Evolutionary conservation across 1,140 invertebrate species (phyloP), one percentile per base, ranked within the genome.

Genomic region (Drosophila ananassae): DNA sequence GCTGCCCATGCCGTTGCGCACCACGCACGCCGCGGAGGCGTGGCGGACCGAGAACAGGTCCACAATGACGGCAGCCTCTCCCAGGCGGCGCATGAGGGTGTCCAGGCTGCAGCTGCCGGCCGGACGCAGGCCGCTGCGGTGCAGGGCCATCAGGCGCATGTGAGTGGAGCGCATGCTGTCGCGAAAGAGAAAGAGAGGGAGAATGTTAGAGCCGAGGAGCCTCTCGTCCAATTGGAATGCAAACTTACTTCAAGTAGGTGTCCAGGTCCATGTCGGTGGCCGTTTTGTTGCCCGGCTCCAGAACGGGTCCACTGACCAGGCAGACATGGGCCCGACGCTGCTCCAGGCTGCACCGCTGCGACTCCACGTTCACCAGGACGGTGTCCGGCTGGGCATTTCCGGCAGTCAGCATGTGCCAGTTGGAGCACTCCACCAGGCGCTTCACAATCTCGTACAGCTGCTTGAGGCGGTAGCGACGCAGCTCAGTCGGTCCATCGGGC

Each of bases 41-140:
- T 82, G 94, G 79, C 94, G 95, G 10, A 94, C 93, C 74, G 94
- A 93, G 3, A 95, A 85, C 48, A 96, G 90, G 85, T 96, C 95
- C 84, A 95, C 94, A 3, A 87, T 93, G 0, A 94, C 93, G 9
- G 94, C 93, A 13, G 95, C 94, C 61, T 93, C 91, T 0, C 95
- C 95, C 9, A 96, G 82, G 32, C 94, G 89, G 21, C 77, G 60
- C 51, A 93, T 89, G 46, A 93, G 90, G 46, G 93, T 91, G 8
- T 92, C 85, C 85, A 93, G 93, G 52, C 91, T 92, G 17, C 91
- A 80, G 4, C 81, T 77, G 1, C 93, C 89, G 6, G 51, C 25
- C 7, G 57, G 53, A 69, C 93, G 92, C 0, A 94, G 71, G 6
- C 94, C 93, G 91, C 94, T 94, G 75, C 94, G 94, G 73, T 95